Conservation (phyloP, 2,888 invertebrate species). For the Sesia apiformis region DNA sequence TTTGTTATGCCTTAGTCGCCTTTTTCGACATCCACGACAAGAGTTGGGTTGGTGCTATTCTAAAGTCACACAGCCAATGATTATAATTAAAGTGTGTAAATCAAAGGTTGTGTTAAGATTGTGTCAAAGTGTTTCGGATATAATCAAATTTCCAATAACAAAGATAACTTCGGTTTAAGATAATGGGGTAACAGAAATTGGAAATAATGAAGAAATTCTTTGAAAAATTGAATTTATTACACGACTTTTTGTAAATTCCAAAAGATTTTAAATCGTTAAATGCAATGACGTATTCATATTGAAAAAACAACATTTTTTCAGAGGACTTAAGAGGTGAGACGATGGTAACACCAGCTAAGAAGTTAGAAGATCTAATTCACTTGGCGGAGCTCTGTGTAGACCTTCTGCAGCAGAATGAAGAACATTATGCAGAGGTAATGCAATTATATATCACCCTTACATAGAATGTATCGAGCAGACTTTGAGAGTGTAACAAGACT, state of each 20-base stretch:
- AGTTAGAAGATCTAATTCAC: conserved; percentile 96
- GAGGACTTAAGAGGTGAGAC: conserved; percentile 89
- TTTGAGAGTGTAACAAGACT: conserved; percentile 7
- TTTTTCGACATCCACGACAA: too few species aligned
- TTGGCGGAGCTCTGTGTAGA: conserved; percentile 99
- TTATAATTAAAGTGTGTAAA: too few species aligned
- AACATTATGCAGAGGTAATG: conserved; percentile 98
- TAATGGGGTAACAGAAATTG: too few species aligned
- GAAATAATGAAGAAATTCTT: too few species aligned
- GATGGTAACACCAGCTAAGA: conserved; percentile 88
- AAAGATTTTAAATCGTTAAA: neutral
- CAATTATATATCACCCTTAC: conserved; percentile 4
- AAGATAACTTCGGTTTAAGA: too few species aligned
- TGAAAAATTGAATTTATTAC: too few species aligned
- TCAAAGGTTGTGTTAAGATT: too few species aligned
- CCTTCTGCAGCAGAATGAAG: conserved; percentile 98
- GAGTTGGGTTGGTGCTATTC: too few species aligned
- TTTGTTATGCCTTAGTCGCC: too few species aligned
- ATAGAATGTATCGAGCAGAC: conserved; percentile 4
- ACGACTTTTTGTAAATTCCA: neutral
- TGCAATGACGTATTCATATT: neutral
- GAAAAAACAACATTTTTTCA: conserved; percentile 29
- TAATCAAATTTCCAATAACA: too few species aligned
- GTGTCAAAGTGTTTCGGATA: too few species aligned
- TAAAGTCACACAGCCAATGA: too few species aligned